Percentiles rank a stretch among this genome's conserved stretches.
Conservation (phyloP, 2,113 vertebrate species). For the Neogale vison region DNA sequence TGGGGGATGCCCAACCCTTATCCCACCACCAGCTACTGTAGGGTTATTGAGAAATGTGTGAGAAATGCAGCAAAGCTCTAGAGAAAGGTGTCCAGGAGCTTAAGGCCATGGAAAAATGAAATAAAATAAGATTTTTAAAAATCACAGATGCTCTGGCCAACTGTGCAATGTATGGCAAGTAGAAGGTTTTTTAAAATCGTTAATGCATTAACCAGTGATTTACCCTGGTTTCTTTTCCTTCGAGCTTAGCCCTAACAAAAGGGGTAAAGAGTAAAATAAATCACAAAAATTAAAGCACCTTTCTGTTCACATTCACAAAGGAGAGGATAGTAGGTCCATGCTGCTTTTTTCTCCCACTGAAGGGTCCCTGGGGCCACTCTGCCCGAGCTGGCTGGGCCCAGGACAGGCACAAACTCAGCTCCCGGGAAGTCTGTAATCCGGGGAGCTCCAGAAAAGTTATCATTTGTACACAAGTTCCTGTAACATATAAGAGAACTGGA, state of each 20-base stretch:
- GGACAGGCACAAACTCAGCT: neutral
- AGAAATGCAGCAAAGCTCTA: neutral
- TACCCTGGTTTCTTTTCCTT: neutral
- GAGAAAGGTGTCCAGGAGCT: neutral
- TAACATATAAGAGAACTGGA: neutral
- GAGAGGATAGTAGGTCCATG: neutral
- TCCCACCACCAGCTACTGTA: neutral
- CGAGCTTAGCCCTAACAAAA: neutral
- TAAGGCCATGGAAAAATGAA: neutral
- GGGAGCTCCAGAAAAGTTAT: neutral
- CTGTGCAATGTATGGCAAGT: neutral
- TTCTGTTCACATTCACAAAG: neutral
- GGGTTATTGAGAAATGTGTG: neutral
- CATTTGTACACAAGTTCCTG: neutral
- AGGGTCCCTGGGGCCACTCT: neutral
- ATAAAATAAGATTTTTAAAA: neutral
- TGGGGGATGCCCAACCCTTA: neutral
- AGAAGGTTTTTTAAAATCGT: neutral
- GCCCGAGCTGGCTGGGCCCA: neutral
- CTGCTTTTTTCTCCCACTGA: neutral
- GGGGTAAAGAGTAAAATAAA: neutral
- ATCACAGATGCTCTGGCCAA: neutral
- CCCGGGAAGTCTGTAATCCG: neutral
- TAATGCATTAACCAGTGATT: neutral
- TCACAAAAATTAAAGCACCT: neutral